These are phyloP conservation scores for Tichodroma muraria DNA, from an alignment of 2,113 vertebrate genomes.

Conservation along the genomic window DNA sequence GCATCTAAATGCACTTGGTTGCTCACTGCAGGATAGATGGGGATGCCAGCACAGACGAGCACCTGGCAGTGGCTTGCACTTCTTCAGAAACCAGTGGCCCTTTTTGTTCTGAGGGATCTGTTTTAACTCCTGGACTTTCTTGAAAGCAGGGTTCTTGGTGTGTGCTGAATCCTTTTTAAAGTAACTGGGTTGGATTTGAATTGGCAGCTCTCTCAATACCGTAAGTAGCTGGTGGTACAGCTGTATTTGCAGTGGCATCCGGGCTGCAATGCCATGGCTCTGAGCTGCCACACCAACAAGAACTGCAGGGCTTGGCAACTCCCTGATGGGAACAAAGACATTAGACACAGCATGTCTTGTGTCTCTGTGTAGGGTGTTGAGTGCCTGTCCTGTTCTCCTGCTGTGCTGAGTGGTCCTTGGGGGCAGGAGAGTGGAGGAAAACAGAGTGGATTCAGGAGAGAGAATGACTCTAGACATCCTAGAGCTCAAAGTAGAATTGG, in stretches of 20 bases:
- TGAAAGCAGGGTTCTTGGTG: neutral
- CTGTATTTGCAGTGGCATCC: neutral
- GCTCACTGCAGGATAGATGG: neutral
- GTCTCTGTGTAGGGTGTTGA: neutral
- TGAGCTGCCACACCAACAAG: neutral
- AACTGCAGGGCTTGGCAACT: neutral
- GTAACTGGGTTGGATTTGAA: neutral
- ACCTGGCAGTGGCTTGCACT: neutral
- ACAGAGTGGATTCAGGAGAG: neutral
- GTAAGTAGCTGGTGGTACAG: neutral
- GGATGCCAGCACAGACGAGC: accelerated
- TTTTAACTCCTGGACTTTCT: neutral
- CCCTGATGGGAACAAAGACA: accelerated
- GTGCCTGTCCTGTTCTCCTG: accelerated
- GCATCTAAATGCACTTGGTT: neutral
- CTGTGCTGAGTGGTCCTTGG: neutral
- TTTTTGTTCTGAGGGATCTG: neutral
- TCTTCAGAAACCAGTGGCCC: neutral
- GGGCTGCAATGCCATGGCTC: neutral
- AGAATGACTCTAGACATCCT: neutral
- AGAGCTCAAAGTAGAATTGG: neutral
- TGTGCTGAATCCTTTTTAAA: neutral
- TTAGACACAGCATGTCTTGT: accelerated
- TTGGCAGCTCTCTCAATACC: neutral
- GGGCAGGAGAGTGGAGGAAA: neutral